These are phyloP conservation scores for Palloptera scutellata DNA, from an alignment of 2,888 invertebrate species.

Conservation along the genomic window DNA sequence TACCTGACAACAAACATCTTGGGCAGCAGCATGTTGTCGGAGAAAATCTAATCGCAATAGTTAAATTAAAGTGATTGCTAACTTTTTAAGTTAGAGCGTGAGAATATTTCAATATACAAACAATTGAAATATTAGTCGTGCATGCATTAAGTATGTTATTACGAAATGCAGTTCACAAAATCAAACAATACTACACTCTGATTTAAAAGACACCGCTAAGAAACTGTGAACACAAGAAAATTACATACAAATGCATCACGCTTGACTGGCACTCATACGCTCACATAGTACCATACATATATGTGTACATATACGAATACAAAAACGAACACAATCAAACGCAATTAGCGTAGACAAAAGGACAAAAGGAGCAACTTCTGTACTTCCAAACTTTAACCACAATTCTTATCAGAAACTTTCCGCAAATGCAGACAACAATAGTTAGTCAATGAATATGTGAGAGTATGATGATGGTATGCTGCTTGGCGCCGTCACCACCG, in stretches of 20 bases:
- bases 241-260: not conserved
- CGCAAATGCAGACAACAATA: slow-evolving; percentile 3
- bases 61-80: not conserved
- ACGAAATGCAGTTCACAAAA: slow-evolving; percentile 20
- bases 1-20: slow-evolving; percentile 41
- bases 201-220: not conserved
- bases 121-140: not conserved
- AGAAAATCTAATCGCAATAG: slow-evolving; percentile 30
- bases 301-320: not conserved
- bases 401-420: slow-evolving; percentile 3
- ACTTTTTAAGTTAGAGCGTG: slow-evolving; percentile 4
- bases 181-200: slow-evolving; percentile 11
- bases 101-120: not conserved
- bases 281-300: too few relatives aligned
- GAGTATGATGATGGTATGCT: not conserved
- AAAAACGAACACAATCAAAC: not conserved
- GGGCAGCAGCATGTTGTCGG: slow-evolving; percentile 36
- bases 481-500: not conserved
- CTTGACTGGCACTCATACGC: not conserved
- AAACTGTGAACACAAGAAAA: not conserved
- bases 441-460: not conserved
- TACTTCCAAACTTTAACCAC: not conserved
- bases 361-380: too few relatives aligned
- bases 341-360: not conserved
- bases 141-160: slow-evolving; percentile 24